Evolutionary conservation across 2,888 invertebrate genomes (phyloP), one percentile per base, ranked within the genome.

Genomic region (Yponomeuta evonymella): DNA sequence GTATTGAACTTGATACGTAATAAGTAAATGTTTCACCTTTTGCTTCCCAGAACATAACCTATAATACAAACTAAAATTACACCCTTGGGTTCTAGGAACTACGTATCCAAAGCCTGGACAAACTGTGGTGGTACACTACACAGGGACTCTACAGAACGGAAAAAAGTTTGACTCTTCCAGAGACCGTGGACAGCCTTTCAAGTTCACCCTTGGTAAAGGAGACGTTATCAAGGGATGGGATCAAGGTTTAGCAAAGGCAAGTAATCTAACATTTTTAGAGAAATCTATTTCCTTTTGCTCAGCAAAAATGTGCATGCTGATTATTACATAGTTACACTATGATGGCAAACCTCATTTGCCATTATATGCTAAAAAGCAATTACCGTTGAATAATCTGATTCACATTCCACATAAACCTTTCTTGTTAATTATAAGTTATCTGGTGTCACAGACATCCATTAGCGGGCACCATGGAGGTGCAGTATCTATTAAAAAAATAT

Each of bases 141-240:
- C 98, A 74, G 98, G 98, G 75, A 98, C 97, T 0, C 92, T 99
- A 77, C 90, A 94, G 79, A 95, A 97, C 93, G 98, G 98, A 11
- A 95, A 93, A 76, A 97, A 97, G 88, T 98, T 99, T 80, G 99
- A 99, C 89, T 99, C 98, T 0, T 99, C 99, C 10, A 95, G 98
- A 76, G 98, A 98, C 84, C 96, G 99, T 78, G 97, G 97, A 36
- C 95, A 95, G 78, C 98, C 99, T 5, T 99, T 99, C 90, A 96
- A 97, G 86, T 99, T 99, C 89, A 96, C 95, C 75, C 95, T 99
- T 78, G 99, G 99, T 69, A 95, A 95, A 84, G 98, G 98, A 48
- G 98, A 99, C 88, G 99, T 99, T n/a, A 99, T 99, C 81, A 97
- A 96, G 87, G 99, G 98, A 43, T 98, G 98, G 98, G 99, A 99